Percentiles rank a stretch among this genome's conserved stretches.
These are phyloP conservation scores for Entelurus aequoreus DNA, from an alignment of 2,113 vertebrate genomes.

Conservation along the genomic window DNA sequence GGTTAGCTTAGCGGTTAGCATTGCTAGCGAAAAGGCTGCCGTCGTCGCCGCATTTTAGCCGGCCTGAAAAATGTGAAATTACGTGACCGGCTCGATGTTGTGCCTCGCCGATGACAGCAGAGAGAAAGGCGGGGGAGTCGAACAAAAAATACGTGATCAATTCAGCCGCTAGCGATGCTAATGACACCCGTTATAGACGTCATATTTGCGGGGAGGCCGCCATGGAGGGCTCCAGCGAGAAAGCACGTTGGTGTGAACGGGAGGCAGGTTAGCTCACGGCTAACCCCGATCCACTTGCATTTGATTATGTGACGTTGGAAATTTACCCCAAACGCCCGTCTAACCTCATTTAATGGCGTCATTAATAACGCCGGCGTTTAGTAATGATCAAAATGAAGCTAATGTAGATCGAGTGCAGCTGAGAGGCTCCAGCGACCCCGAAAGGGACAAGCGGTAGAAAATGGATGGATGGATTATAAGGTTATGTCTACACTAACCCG, in stretches of 20 bases:
- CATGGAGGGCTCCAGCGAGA: conserved; percentile 44
- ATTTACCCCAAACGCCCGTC: neutral
- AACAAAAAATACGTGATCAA: neutral
- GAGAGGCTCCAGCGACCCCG: too few relatives aligned
- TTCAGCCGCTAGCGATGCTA: conserved; percentile 11
- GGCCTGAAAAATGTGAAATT: neutral
- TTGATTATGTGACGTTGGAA: neutral
- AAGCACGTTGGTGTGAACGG: conserved; percentile 37
- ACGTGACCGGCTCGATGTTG: neutral
- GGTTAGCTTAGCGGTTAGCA: conserved; percentile 62
- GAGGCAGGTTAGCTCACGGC: conserved; percentile 21
- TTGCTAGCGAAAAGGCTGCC: conserved; percentile 24
- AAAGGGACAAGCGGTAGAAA: too few relatives aligned
- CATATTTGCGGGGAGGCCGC: conserved; percentile 57
- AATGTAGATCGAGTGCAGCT: too few relatives aligned
- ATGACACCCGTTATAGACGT: conserved; percentile 49
- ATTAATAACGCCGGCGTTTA: too few relatives aligned
- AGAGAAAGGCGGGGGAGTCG: neutral
- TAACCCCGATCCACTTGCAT: neutral
- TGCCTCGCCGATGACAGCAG: too few relatives aligned
- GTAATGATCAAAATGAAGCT: too few relatives aligned
- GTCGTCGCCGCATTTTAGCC: neutral
- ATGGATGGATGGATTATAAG: too few relatives aligned
- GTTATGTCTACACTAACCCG: too few relatives aligned
- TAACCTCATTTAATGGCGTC: neutral